Conservation (phyloP, 2,113 vertebrate species). For the Stegastes partitus region DNA sequence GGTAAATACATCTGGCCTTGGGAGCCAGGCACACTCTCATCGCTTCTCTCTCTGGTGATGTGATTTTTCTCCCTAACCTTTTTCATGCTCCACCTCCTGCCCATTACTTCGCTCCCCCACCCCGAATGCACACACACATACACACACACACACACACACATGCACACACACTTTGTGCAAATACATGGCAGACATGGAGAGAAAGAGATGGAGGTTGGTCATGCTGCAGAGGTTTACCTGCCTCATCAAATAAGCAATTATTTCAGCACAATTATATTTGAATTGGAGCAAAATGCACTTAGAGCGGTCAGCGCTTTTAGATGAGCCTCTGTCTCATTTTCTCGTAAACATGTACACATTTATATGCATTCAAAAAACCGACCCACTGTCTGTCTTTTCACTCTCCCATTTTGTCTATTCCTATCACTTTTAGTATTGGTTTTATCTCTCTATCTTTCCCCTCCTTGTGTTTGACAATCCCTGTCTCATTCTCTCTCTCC, state of each 20-base stretch:
- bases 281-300: conserved; percentile 59
- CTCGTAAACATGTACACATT: neutral
- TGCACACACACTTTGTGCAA: conserved; percentile 48
- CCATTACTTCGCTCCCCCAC: conserved; percentile 62
- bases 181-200: conserved; percentile 27
- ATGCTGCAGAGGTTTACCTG: conserved; percentile 58
- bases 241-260: conserved; percentile 72
- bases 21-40: conserved; percentile 67
- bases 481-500: conserved; percentile 22
- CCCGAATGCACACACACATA: conserved; percentile 32
- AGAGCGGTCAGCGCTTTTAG: conserved; percentile 55
- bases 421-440: conserved; percentile 20
- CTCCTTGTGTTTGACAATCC: conserved; percentile 27
- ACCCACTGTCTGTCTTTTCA: neutral
- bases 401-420: conserved; percentile 4
- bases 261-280: conserved; percentile 65
- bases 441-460: conserved; percentile 7
- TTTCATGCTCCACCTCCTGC: conserved; percentile 76
- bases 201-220: conserved; percentile 17
- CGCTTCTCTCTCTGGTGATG: conserved; percentile 71
- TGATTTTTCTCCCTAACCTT: conserved; percentile 76
- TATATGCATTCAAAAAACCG: neutral
- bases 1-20: conserved; percentile 83
- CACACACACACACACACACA: too few relatives aligned
- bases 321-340: conserved; percentile 44